Base-by-base conservation (phyloP, 2,113 vertebrate species). In the Chloropsis hardwickii region DNA sequence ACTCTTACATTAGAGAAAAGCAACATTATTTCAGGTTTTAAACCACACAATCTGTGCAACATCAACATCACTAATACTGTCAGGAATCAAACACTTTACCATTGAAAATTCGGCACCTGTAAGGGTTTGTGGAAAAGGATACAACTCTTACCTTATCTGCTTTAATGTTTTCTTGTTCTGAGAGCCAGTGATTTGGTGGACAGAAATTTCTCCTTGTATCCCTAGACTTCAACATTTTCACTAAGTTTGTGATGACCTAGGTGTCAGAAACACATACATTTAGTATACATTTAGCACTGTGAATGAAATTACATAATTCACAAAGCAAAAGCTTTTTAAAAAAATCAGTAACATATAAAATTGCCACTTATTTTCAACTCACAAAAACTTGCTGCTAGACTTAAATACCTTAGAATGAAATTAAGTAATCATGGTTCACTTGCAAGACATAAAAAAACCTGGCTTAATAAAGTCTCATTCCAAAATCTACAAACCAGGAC, bases 201-300 rank as follows among this genome's bases (percentile, higher is more conserved):
- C 99, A 99, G 94, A 99, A 99, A 62, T 98, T 99, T 93, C 99
- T 98, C 85, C 99, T 98, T 11, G 99, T 99, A 96, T 99, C 99
- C 45, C 99, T 98, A 82, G 99, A 98, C 96, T 99, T 99, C 86
- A 99, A 96, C 99, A 99, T 99, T 97, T 99, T 99, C 97, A 99
- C 99, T 91, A 99, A 98, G 95, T 99, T 99, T 94, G 99, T 99
- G 94, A 99, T 99, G 48, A 99, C 99, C 99, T 99, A 96, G 9
- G 57, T 70, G 60, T 67, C 56, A 96, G 50, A 84, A 95, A 95
- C 9, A 96, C n/a, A 69, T 5, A 18, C 1, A 11, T 7, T 56
- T 81, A 92, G 84, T 27, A 71, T 2, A 66, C 40, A 64, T n/a
- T 42, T 31, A 71, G 33, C 44, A 64, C 7, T 12, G 29, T 8